Evolutionary conservation across 2,113 vertebrate species (phyloP), one percentile per base, ranked within the genome.

Genomic region (Dipodomys spectabilis): DNA sequence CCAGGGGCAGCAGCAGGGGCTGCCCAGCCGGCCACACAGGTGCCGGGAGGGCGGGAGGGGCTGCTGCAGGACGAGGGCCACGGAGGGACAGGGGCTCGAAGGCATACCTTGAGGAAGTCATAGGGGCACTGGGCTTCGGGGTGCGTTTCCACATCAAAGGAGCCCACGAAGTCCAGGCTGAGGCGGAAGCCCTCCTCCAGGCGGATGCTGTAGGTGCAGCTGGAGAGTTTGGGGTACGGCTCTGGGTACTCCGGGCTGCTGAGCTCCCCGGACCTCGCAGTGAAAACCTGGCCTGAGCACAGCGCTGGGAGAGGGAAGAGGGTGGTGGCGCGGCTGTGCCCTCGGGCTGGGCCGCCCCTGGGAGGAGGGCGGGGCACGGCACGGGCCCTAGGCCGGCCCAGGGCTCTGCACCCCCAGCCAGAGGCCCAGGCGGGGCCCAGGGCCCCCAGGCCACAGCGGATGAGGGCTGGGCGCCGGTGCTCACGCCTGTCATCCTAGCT

Each of bases 31-130:
- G 39, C 39, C 39, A 39, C 39, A 5, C 39, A 6, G 39, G 39
- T 39, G 39, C 39, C 57, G 53, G 84, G 11, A 35, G 20, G 69
- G 27, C 85, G 62, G 27, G 69, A 81, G 15, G 60, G 16, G 20
- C 12, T 62, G 60, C 60, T 62, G 62, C 62, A 64, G 65, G 28
- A 20, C 68, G 16, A 62, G 44, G 44, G 8, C 30, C 60, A 32
- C 13, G 9, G 19, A 19, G 85, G 69, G 32, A 12, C n/a, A 28
- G 44, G 68, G 4, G 6, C 28, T 73, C 25, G 39, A 53, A 83
- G 20, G 94, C 97, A 86, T 86, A 99, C 98, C 98, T 98, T 98
- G 78, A 99, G 96, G 88, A 96, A 95, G 82, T 99, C 98, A 0
- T 98, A 99, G 9, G 98, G 98, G 49, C 98, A 98, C 90, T 13